These are phyloP conservation scores for Latrodectus geometricus DNA, from an alignment of 1,140 invertebrate species.

Conservation along the genomic window DNA sequence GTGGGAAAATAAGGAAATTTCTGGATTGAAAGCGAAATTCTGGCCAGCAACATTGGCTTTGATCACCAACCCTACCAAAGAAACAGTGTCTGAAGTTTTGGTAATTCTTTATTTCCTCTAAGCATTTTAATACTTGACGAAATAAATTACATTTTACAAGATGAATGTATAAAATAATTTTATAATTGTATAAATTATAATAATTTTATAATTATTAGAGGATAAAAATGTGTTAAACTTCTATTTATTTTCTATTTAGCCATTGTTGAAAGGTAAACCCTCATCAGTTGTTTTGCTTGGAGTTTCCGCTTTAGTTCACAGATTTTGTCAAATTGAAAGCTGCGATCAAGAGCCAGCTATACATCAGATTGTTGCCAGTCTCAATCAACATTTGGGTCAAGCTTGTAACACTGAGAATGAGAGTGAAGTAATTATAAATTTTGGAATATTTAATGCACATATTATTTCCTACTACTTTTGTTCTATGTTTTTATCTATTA, in stretches of 20 bases:
- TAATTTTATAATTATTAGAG: neutral
- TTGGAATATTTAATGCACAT: neutral
- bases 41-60: constrained; percentile 73
- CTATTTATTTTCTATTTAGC: constrained; percentile 16
- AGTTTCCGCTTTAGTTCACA: constrained; percentile 38
- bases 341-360: constrained; percentile 1
- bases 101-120: constrained; percentile 67
- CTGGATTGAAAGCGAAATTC: constrained; percentile 74
- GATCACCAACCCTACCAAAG: constrained; percentile 79
- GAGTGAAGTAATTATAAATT: constrained; percentile 15
- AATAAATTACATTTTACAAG: neutral
- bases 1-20: constrained; percentile 77
- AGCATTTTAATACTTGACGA: neutral
- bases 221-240: neutral
- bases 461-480: too few relatives aligned
- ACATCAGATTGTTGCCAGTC: constrained; percentile 4
- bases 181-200: neutral
- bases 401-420: constrained; percentile 20
- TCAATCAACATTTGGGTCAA: neutral
- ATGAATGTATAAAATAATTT: neutral
- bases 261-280: constrained; percentile 1
- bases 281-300: constrained; percentile 22
- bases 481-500: too few relatives aligned
- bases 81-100: constrained; percentile 77
- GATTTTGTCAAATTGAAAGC: neutral